Conservation (phyloP, 2,113 vertebrate species). For the Tyrannus savana region DNA sequence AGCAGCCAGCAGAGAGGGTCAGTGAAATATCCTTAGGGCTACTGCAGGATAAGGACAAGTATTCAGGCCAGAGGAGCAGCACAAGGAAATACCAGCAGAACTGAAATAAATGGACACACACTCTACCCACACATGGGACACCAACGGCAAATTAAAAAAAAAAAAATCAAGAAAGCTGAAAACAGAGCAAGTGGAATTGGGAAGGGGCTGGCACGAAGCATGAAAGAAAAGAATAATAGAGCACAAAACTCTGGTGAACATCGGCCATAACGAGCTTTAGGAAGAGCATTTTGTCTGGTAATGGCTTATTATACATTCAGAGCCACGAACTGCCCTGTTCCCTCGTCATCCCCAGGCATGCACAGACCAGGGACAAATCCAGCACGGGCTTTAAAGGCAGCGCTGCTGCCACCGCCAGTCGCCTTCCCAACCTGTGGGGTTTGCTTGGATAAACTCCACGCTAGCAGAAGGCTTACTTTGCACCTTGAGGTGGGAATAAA, state of each 20-base stretch:
- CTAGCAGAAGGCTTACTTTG: background rate
- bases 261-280: constrained; percentile 9
- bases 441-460: background rate
- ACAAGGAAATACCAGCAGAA: background rate
- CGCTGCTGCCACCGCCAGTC: background rate
- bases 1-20: constrained; percentile 36
- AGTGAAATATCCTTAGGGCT: constrained; percentile 36
- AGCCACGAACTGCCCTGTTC: background rate
- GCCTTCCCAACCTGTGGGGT: background rate
- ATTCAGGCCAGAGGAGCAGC: constrained; percentile 37
- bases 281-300: constrained; percentile 1
- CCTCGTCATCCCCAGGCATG: background rate
- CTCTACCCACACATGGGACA: constrained; percentile 15
- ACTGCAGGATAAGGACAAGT: constrained; percentile 7
- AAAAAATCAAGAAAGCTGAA: constrained; percentile 1
- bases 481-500: background rate
- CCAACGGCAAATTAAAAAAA: background rate
- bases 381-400: background rate
- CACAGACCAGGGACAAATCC: background rate
- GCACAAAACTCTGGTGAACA: constrained; percentile 26
- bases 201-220: background rate
- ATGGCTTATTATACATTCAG: constrained; percentile 38
- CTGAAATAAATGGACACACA: background rate
- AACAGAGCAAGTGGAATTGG: background rate
- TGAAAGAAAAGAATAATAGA: constrained; percentile 23